Base-by-base conservation (phyloP, 2,888 invertebrate genomes). In the Imbricaverruca yamaguchii region DNA sequence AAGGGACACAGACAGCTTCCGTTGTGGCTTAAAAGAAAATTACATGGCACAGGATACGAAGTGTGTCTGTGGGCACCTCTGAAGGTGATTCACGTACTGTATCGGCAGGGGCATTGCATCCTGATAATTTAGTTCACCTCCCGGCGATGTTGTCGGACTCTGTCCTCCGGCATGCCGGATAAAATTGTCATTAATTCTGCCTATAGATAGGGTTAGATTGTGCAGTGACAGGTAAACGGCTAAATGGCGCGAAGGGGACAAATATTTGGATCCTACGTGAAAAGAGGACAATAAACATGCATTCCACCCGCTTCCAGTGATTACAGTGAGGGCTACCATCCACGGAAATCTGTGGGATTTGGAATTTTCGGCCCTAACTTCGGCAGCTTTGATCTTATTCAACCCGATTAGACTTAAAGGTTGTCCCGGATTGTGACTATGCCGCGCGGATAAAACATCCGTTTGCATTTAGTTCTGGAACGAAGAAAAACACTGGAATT, bases 191-290 rank as follows among this genome's bases (percentile, higher is more conserved):
- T 67, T 67, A 67, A 67, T 67, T n/a, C 25, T 67, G n/a, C 67
- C 67, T 67, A 67, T 67, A 67, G 67, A 67, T 67, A 67, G 67
- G 67, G 67, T 67, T 67, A 67, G 67, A 67, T 67, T 67, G 67
- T 67, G 67, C 25, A 67, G 67, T 67, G 67, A 67, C 67, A 67
- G 67, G 67, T 25, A 10, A 67, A 67, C 25, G 67, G 67, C 25
- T 67, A 25, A 67, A 67, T 10, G 3, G 67, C 67, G 67, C 67
- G 25, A 67, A 65, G 67, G 67, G 67, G 67, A 67, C 67, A 67
- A 67, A 67, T 67, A 67, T 67, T 67, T 67, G 67, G 67, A 67
- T 9, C 67, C 67, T 67, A 67, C 25, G 67, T 67, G 67, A 67
- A 67, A 67, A 67, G 67, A 67, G 67, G 25, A 67, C 67, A 67